phyloP scores from a whole-genome alignment of 2,113 vertebrate genomes.

The Cnemophilus loriae region DNA sequence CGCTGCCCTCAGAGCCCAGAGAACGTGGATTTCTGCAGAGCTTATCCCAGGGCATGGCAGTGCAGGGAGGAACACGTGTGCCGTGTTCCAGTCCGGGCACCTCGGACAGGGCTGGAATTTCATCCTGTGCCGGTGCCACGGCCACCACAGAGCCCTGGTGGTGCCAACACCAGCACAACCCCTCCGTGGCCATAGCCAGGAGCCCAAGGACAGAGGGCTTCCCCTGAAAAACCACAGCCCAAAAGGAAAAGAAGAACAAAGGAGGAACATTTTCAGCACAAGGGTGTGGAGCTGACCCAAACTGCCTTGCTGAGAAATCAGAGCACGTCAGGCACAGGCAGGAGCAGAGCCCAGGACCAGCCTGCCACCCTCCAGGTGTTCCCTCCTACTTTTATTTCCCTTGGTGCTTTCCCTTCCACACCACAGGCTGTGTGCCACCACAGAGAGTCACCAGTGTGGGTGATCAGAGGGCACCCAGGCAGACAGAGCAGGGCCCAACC shows the following conservation, averaged over 20 bases:
- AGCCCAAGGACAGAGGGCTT: too few relatives aligned
- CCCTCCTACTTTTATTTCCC: not conserved
- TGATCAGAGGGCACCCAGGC: too few relatives aligned
- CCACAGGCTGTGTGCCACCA: not conserved
- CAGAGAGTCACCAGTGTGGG: not conserved
- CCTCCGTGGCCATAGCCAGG: not conserved
- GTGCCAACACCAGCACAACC: not conserved
- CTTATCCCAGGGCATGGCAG: fast-evolving
- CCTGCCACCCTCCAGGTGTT: not conserved
- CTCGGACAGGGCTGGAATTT: not conserved
- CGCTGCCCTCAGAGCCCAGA: not conserved
- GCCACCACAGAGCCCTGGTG: not conserved
- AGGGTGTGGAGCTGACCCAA: not conserved
- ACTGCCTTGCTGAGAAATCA: too few relatives aligned
- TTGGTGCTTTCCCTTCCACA: not conserved
- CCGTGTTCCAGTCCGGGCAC: not conserved
- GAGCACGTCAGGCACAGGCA: not conserved
- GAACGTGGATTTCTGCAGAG: not conserved
- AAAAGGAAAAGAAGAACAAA: not conserved
- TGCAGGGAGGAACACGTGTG: not conserved
- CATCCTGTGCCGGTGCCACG: too few relatives aligned
- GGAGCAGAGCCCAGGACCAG: not conserved
- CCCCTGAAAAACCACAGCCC: not conserved
- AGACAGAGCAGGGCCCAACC: too few relatives aligned
- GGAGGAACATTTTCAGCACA: not conserved